Percentiles rank a stretch among this genome's conserved stretches.
These are phyloP conservation scores for Crypturellus tataupa DNA, from an alignment of 2,797 vertebrate species.

Conservation along the genomic window DNA sequence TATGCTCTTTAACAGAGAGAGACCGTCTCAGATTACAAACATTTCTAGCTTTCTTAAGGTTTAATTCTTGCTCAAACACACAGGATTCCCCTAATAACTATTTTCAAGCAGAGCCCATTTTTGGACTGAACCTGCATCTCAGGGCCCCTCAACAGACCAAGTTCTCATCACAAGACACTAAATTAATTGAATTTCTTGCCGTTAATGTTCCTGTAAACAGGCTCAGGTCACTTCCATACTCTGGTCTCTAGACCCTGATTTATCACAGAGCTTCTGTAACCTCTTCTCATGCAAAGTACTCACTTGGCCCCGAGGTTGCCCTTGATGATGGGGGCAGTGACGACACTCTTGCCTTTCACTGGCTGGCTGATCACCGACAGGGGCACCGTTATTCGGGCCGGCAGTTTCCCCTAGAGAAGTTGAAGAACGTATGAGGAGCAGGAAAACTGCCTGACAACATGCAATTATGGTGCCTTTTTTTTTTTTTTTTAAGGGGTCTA, in stretches of 20 bases:
- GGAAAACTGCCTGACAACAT: neutral
- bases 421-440: neutral
- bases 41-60: neutral
- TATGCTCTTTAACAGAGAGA: neutral
- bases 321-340: slow-evolving; percentile 95
- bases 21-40: neutral
- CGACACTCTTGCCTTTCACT: slow-evolving; percentile 94
- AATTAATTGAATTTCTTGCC: neutral
- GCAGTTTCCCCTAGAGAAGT: slow-evolving; percentile 91
- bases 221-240: neutral
- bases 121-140: neutral
- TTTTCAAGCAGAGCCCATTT: neutral
- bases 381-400: slow-evolving; percentile 94
- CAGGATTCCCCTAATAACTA: neutral
- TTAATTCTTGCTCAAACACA: neutral
- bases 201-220: neutral
- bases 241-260: neutral
- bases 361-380: slow-evolving; percentile 96
- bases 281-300: slow-evolving; percentile 65
- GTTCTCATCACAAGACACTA: neutral
- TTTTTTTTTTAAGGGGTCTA: neutral
- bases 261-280: neutral
- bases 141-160: neutral
- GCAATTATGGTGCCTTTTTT: neutral
- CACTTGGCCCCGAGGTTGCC: slow-evolving; percentile 95